A percentile compares a stretch with the other conserved stretches of the same genome.
Conservation (phyloP, 2,797 vertebrate genomes). For the Poliocrania exsul region DNA sequence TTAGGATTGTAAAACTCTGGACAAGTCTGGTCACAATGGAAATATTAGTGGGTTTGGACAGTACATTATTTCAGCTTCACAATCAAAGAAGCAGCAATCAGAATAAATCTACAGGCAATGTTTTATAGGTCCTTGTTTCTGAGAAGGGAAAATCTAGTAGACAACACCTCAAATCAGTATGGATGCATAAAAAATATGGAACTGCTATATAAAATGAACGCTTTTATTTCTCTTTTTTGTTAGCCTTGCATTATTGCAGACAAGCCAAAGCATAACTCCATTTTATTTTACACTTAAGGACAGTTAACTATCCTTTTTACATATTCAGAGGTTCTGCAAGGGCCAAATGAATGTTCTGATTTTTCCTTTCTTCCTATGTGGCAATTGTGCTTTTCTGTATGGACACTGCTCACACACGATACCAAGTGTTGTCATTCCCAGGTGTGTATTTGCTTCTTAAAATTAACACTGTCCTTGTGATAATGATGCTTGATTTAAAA, state of each 20-base stretch:
- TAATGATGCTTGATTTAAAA: neutral
- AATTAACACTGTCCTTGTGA: neutral
- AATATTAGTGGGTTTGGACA: conserved; percentile 55
- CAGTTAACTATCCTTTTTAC: neutral
- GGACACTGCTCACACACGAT: neutral
- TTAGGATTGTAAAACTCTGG: conserved; percentile 68
- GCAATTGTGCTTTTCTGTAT: neutral
- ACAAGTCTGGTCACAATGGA: conserved; percentile 60
- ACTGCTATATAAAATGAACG: neutral
- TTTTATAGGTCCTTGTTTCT: neutral
- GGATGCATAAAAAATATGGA: neutral
- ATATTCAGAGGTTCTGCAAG: neutral
- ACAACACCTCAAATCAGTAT: neutral
- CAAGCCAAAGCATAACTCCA: neutral
- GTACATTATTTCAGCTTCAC: conserved; percentile 33
- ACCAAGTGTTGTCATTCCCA: neutral
- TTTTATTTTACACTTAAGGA: neutral
- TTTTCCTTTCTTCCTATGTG: neutral
- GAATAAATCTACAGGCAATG: neutral
- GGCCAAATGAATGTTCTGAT: neutral
- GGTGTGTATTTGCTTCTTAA: neutral
- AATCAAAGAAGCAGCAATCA: conserved; percentile 7
- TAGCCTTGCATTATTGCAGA: neutral
- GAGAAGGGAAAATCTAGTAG: neutral
- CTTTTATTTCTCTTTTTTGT: neutral